Base-by-base conservation (phyloP, 2,797 vertebrate genomes). In the Momotus momota region DNA sequence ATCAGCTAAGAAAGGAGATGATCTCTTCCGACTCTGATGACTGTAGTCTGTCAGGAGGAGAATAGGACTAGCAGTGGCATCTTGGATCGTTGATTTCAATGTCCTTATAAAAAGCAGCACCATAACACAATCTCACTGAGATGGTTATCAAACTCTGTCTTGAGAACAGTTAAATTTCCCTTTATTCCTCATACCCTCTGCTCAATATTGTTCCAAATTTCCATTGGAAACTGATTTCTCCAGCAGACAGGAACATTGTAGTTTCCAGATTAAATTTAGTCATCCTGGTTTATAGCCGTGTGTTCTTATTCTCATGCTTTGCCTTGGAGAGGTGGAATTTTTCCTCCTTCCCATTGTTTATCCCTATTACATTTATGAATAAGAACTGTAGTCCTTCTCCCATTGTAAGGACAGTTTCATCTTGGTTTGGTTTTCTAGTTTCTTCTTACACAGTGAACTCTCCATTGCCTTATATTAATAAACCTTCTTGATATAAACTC, bases 311-410 rank as follows among this genome's bases (percentile, higher is more conserved):
- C 8, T 49, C 10, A 58, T 40, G 11, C 3, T 86, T 73, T 51
- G 5, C 15, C 17, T 74, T 70, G 71, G 81, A 66, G 12, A 49
- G 7, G 5, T 43, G 14, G 1, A 0, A 0, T 26, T 14, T 67
- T 67, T 66, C 9, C 18, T 66, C 16, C 26, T 74, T 79, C 14
- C 0, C 40, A 13, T 58, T n/a, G 2, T 62, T 73, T 90, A 27
- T 49, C 7, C 14, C 4, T 64, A 7, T 35, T 70, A 58, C 12
- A 19, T 70, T 83, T 77, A 64, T 43, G 52, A 83, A 61, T 2
- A 33, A 70, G 46, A 70, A 38, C 20, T 23, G 6, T 23, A 51
- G 18, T 51, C 8, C 17, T 51, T 49, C 7, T 62, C 10, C 12
- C 60, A 7, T 11, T 23, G 3, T 40, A 64, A 43, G 33, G 52